Conservation (phyloP, 2,797 vertebrate species). For the Miichthys miiuy region DNA sequence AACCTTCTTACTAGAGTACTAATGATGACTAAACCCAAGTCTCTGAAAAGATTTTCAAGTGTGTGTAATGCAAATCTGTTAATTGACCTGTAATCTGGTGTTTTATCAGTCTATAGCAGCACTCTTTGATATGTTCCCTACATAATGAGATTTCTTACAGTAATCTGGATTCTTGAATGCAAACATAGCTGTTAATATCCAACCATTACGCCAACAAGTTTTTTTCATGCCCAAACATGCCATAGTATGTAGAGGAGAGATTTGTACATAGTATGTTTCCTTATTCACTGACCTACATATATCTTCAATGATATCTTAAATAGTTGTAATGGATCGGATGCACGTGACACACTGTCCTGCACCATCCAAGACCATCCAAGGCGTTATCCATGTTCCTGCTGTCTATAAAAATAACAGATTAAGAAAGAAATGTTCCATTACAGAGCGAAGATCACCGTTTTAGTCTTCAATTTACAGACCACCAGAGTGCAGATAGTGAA, state of each 20-base stretch:
- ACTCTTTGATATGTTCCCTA: neutral
- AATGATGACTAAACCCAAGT: neutral
- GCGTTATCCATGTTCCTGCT: neutral
- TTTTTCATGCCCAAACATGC: neutral
- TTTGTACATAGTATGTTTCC: neutral
- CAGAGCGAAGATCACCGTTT: neutral
- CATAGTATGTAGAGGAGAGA: neutral
- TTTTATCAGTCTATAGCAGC: neutral
- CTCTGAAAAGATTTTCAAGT: neutral
- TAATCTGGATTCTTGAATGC: neutral
- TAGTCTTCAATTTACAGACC: neutral
- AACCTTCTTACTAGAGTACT: neutral
- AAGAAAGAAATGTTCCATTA: neutral
- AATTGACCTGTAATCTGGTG: neutral
- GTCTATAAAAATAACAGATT: neutral
- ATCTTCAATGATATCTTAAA: neutral
- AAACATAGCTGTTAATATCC: neutral
- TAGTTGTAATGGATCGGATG: neutral
- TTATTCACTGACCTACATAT: constrained; percentile 38
- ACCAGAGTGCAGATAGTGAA: neutral
- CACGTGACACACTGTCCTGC: neutral
- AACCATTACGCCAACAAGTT: neutral
- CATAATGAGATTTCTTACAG: neutral
- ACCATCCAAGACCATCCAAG: neutral
- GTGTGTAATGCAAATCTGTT: neutral